phyloP scores from a whole-genome alignment of 1,140 invertebrate genomes.

The Drosophila equinoxialis region DNA sequence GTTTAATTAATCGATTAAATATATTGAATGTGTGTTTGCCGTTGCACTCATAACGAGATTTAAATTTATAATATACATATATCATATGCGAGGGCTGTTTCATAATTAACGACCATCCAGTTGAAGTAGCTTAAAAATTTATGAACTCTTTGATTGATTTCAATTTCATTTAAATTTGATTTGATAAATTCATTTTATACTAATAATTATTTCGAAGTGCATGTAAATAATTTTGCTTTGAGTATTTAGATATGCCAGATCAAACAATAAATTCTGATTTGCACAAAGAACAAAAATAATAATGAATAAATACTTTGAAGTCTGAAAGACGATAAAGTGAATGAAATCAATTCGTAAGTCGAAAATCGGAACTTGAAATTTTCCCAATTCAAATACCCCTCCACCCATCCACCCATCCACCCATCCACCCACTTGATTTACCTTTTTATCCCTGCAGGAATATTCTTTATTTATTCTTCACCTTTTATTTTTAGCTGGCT shows the following conservation, averaged over 20 bases:
- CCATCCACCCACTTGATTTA: conserved; percentile 32
- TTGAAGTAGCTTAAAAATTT: too few species aligned
- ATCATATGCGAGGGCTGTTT: neutral
- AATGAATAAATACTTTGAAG: neutral
- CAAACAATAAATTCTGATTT: neutral
- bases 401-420: neutral
- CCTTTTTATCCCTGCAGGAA: neutral
- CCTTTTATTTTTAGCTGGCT: conserved; percentile 42
- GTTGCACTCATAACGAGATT: conserved; percentile 51
- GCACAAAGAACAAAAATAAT: too few species aligned
- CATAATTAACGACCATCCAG: neutral
- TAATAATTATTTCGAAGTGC: too few species aligned
- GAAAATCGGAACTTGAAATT: conserved; percentile 23
- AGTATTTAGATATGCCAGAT: neutral
- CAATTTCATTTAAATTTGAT: too few species aligned
- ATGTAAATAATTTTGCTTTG: too few species aligned
- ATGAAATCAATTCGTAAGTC: conserved; percentile 7
- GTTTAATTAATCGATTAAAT: conserved; percentile 69
- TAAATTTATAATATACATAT: conserved; percentile 38
- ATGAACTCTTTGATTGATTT: too few species aligned
- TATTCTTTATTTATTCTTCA: conserved; percentile 44
- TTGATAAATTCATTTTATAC: too few species aligned
- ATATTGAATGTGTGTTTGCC: conserved; percentile 40
- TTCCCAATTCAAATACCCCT: neutral
- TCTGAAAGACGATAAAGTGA: neutral